Evolutionary conservation across 64 coral and sea anemone species (phyloP).

Genomic region (Hydrozoanthus tunicans): DNA sequence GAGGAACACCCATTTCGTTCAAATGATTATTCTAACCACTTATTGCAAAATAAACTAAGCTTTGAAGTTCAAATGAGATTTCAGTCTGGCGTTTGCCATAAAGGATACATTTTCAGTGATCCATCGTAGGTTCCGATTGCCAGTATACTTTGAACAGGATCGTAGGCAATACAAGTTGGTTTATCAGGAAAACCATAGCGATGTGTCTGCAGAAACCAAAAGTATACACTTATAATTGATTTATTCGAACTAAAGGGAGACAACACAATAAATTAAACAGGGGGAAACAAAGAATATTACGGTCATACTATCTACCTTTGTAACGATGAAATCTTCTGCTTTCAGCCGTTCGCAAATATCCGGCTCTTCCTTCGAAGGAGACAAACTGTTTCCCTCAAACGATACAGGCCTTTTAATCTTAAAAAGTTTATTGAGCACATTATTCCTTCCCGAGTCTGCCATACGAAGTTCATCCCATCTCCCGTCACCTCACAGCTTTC

Average conservation of each 20-base stretch:
- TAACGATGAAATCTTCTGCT: conserved; percentile 86
- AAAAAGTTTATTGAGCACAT: conserved; percentile 41
- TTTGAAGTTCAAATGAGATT: conserved; percentile 32
- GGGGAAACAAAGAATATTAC: background rate
- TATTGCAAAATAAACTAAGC: conserved; percentile 14
- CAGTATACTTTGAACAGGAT: conserved; percentile 88
- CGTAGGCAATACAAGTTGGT: conserved; percentile 91
- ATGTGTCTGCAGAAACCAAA: conserved; percentile 68
- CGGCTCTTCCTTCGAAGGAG: conserved; percentile 61
- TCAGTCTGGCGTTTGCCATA: conserved; percentile 16
- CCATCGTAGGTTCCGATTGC: conserved; percentile 84
- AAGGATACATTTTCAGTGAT: conserved; percentile 95
- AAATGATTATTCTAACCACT: conserved; percentile 11
- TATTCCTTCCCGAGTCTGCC: conserved; percentile 53
- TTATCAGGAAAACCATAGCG: conserved; percentile 95
- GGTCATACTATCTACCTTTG: conserved; percentile 67
- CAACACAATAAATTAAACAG: background rate
- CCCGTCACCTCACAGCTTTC: conserved; percentile 54
- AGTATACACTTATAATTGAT: background rate
- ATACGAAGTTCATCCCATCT: conserved; percentile 65
- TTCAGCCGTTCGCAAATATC: conserved; percentile 74
- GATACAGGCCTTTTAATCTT: conserved; percentile 29
- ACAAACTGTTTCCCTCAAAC: background rate
- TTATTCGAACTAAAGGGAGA: background rate
- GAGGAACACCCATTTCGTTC: conserved; percentile 27